A percentile compares a stretch with the other conserved stretches of the same genome.
These are phyloP conservation scores for Petroica traversi DNA, from an alignment of 2,113 vertebrate species.

Conservation along the genomic window DNA sequence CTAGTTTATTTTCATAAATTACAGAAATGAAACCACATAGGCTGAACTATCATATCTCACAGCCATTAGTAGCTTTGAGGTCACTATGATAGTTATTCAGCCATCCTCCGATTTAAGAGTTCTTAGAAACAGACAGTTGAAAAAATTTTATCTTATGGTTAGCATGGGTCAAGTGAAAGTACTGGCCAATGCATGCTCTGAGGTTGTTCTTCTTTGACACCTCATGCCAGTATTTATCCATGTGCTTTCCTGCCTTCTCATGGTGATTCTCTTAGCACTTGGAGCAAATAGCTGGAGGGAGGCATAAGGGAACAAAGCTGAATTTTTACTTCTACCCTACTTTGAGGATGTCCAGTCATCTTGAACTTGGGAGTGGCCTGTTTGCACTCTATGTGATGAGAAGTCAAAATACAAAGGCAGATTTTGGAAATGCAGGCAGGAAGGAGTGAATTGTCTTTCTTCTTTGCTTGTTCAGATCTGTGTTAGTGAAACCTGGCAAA, in stretches of 20 bases:
- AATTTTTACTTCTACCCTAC: neutral
- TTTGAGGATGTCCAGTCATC: neutral
- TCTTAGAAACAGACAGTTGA: neutral
- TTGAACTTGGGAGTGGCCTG: neutral
- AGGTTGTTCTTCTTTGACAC: fast-evolving
- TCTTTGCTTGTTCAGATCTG: neutral
- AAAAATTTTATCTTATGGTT: neutral
- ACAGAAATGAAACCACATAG: neutral
- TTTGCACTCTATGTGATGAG: fast-evolving
- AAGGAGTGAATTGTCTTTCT: neutral
- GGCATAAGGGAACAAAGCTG: neutral
- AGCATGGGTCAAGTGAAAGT: neutral
- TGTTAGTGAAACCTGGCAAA: neutral
- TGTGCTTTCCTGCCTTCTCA: neutral
- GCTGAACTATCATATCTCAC: neutral
- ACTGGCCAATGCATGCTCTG: neutral
- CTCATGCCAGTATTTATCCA: neutral
- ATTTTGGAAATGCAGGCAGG: neutral
- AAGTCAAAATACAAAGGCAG: neutral
- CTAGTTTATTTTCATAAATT: neutral
- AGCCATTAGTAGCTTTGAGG: neutral
- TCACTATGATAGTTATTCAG: neutral
- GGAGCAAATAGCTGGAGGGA: fast-evolving
- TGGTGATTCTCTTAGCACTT: neutral
- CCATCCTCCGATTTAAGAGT: neutral